Base-by-base conservation (phyloP, 2,797 vertebrate species). In the Picus viridis region DNA sequence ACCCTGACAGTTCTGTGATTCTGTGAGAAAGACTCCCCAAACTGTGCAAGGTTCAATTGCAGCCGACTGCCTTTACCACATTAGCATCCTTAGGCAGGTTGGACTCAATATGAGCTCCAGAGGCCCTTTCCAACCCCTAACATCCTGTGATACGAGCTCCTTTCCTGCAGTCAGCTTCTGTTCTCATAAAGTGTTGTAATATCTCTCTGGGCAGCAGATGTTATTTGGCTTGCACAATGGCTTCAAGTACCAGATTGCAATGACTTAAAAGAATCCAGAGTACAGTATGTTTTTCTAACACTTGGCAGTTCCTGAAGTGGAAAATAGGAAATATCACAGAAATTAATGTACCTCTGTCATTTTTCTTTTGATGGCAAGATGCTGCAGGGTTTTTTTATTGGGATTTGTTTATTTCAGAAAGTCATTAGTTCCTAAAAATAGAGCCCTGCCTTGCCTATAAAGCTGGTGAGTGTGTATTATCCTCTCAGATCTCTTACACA, bases 201-300 rank as follows among this genome's bases (percentile, higher is more conserved):
- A 76, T 63, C 36, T 57, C 76, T 23, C 87, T 8, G 53, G 86
- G 58, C 63, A 88, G 77, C 41, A 96, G 86, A 79, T 93, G 83
- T 81, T 83, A 86, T 96, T 95, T 95, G 80, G 74, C 90, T 93
- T 94, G 82, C 71, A 72, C 76, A 78, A 49, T 69, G 83, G 58
- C 63, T 96, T 87, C 62, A 24, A 95, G 73, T 30, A 91, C 63
- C 86, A 91, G 82, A 96, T 79, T 95, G 93, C 51, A 92, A 32
- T 65, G 65, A 63, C 34, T 91, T 85, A 51, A 10, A 96, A 68
- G 58, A 94, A 69, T 83, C 81, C 83, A 93, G 88, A 92, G 81
- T 57, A 91, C 73, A 91, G 69, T 78, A 45, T 79, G 79, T 94
- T 95, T 94, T 81, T 12, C 85, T 89, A 93, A 63, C 69, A 67